phyloP scores from a whole-genome alignment of 1,140 invertebrate species.

The Tetranychus cinnabarinus region DNA sequence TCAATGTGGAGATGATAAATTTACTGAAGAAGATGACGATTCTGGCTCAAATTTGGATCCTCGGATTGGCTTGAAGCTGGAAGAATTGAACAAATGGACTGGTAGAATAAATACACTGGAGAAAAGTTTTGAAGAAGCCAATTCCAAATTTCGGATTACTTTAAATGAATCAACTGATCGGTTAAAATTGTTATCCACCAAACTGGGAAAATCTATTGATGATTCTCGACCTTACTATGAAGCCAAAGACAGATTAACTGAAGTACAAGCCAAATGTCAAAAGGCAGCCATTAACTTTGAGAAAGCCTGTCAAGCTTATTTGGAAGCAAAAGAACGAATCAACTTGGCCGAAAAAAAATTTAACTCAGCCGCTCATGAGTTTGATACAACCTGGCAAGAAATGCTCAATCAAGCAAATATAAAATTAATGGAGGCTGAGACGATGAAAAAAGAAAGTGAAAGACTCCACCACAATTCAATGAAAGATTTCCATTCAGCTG shows the following conservation, averaged over 20 bases:
- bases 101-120: constrained; percentile 16
- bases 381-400: constrained; percentile 90
- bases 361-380: constrained; percentile 30
- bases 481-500: constrained; percentile 9
- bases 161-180: constrained; percentile 58
- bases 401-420: constrained; percentile 88
- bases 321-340: constrained; percentile 85
- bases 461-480: constrained; percentile 56
- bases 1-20: neutral
- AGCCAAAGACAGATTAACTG: constrained; percentile 36
- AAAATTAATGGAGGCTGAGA: constrained; percentile 76
- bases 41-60: neutral
- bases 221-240: constrained; percentile 70
- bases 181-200: constrained; percentile 54
- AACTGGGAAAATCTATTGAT: constrained; percentile 34
- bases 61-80: constrained; percentile 16
- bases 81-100: constrained; percentile 15
- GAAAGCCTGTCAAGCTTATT: constrained; percentile 62
- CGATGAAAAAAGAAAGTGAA: constrained; percentile 61
- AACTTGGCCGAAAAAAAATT: constrained; percentile 68
- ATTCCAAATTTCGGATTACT: constrained; percentile 52
- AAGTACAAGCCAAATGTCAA: constrained; percentile 50
- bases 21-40: neutral
- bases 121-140: constrained; percentile 23
- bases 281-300: constrained; percentile 74